Base-by-base conservation (phyloP, 1,140 invertebrate species). In the Neuroterus valhalla region DNA sequence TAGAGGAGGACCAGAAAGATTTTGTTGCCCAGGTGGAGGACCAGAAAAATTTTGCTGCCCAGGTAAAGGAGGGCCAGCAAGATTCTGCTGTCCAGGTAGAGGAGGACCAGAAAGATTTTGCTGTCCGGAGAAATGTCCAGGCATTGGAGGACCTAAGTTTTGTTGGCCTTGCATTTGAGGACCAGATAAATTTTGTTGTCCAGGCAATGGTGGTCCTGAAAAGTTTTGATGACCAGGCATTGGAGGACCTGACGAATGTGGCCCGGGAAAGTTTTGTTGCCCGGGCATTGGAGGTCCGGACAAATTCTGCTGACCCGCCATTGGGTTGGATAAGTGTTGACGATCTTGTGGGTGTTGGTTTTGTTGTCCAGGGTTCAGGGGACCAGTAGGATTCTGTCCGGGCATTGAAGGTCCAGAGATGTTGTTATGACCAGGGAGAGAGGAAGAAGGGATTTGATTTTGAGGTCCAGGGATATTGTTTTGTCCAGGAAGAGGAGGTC, bases 231-330 rank as follows among this genome's bases (percentile, higher is more conserved):
- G 76, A 31, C 66, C 52, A 1, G 31, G 21, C 17, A 15, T 48
- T 68, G 44, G 21, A 52, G 42, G 5, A 19, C 14, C 11, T 21
- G 21, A 66, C 0, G 6, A 8, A 5, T 38, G 31, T 38, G 6
- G 31, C 3, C 31, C 21, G 11, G 21, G 8, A 26, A 68, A 21
- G 50, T 62, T 69, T 72, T 78, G 75, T 52, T 77, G 79, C 23
- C 45, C 70, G 17, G 71, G 17, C 38, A 68, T 21, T 45, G 75
- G 62, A 42, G 77, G 79, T 69, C 82, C 78, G 38, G 79, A 67
- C 62, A 75, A 72, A 76, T 78, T 76, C 73, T 82, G 78, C 71
- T 86, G 85, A 66, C 81, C 75, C 75, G 82, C 10, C 31, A 82
- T 19, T 73, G 82, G 78, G 11, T 78, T 80, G 5, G 85, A 81